Percentiles rank a stretch among this genome's conserved stretches.
Evolutionary conservation across 2,113 vertebrate species (phyloP).

Genomic region (Phoenicopterus ruber): DNA sequence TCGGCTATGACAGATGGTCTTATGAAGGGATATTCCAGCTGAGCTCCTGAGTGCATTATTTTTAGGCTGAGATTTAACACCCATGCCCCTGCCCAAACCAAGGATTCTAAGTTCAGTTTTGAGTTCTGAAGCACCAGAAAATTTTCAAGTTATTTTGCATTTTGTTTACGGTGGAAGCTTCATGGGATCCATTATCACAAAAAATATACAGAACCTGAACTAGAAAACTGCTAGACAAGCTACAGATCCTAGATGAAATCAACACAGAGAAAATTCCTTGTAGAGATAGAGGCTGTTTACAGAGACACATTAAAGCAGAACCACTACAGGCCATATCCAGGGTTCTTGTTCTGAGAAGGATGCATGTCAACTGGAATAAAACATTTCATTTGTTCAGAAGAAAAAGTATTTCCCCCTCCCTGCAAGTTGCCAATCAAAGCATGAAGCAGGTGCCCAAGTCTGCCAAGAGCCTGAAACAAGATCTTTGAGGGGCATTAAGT

Average conservation of each 20-base stretch:
- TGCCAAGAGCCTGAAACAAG: neutral
- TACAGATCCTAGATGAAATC: neutral
- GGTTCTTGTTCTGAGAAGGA: neutral
- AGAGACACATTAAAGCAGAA: neutral
- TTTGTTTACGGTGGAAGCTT: neutral
- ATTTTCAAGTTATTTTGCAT: neutral
- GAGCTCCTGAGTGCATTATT: neutral
- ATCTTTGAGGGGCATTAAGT: neutral
- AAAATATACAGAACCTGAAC: neutral
- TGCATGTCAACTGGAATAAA: neutral
- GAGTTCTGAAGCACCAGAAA: neutral
- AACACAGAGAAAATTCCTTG: neutral
- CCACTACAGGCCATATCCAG: neutral
- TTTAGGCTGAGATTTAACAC: neutral
- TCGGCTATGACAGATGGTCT: neutral
- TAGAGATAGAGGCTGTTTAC: neutral
- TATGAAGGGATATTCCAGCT: neutral
- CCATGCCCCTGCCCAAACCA: neutral
- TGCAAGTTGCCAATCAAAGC: neutral
- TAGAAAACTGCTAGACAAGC: neutral
- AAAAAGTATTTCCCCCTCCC: neutral
- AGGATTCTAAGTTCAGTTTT: neutral
- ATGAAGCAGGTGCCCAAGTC: neutral
- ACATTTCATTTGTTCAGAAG: neutral
- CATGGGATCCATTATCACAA: neutral